Conservation (phyloP, 2,797 vertebrate species). For the Amblyraja radiata region DNA sequence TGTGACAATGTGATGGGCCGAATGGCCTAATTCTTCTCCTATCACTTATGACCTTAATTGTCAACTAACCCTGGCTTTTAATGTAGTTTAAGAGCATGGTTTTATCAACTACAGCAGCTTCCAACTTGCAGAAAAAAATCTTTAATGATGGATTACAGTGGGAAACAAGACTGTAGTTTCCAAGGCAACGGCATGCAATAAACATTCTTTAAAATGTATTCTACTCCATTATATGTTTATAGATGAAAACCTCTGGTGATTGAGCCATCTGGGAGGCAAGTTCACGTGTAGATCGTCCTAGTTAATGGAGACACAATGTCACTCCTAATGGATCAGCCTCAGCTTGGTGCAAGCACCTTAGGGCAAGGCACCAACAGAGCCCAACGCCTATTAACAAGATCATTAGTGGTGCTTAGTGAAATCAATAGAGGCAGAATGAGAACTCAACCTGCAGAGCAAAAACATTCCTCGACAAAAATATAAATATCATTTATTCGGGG, state of each 20-base stretch:
- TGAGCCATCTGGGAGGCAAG: neutral
- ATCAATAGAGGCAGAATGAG: neutral
- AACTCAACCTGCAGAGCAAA: neutral
- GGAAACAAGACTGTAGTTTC: neutral
- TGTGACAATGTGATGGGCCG: too few species aligned
- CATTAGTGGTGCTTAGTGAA: neutral
- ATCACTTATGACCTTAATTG: too few species aligned
- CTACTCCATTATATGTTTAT: neutral
- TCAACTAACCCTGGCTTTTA: too few species aligned
- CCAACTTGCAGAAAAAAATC: neutral
- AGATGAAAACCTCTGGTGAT: conserved; percentile 7
- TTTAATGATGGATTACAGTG: neutral
- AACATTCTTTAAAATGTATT: neutral
- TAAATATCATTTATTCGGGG: too few species aligned
- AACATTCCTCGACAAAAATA: neutral
- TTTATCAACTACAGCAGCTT: neutral
- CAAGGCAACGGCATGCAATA: neutral
- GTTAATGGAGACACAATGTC: neutral
- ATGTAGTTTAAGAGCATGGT: neutral
- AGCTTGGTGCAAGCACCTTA: neutral
- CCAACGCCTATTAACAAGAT: neutral
- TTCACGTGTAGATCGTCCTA: neutral
- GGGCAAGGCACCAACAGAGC: neutral
- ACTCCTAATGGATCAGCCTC: neutral
- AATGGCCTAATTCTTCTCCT: too few species aligned